Evolutionary conservation across 1,140 invertebrate species (phyloP).

Genomic region (Drosophila grimshawi): DNA sequence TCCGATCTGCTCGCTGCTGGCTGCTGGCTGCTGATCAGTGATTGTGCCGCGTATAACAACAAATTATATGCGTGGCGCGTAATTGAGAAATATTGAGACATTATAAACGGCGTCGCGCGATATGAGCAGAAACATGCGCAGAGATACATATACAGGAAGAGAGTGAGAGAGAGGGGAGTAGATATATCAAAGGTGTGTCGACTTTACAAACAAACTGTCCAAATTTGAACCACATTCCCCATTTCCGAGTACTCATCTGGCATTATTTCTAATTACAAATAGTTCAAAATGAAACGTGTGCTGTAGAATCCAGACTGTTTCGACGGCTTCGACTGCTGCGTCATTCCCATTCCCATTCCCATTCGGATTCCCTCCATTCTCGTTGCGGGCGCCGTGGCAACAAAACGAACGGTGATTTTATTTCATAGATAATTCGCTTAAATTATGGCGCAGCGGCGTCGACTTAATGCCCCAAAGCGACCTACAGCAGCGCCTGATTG

Average conservation of each 20-base stretch:
- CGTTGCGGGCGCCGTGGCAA: slow-evolving; percentile 46
- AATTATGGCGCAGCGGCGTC: slow-evolving; percentile 79
- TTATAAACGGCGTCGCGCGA: slow-evolving; percentile 43
- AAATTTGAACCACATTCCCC: slow-evolving; percentile 2
- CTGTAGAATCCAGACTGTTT: background rate
- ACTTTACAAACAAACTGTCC: slow-evolving; percentile 47
- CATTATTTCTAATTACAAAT: slow-evolving; percentile 73
- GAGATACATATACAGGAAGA: background rate
- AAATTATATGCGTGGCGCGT: slow-evolving; percentile 79
- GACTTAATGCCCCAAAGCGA: slow-evolving; percentile 73
- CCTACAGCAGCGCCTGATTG: slow-evolving; percentile 76
- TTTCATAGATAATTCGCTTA: slow-evolving; percentile 84
- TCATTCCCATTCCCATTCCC: slow-evolving; percentile 28
- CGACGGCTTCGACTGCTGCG: slow-evolving; percentile 11
- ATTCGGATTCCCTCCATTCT: slow-evolving; percentile 1
- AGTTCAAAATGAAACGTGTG: slow-evolving; percentile 48
- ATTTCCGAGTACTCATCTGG: slow-evolving; percentile 22
- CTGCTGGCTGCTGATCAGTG: slow-evolving; percentile 54
- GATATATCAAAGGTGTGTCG: slow-evolving; percentile 30
- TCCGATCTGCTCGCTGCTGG: slow-evolving; percentile 27
- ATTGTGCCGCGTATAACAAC: slow-evolving; percentile 66
- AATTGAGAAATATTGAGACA: slow-evolving; percentile 83
- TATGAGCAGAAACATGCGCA: background rate
- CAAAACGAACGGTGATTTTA: slow-evolving; percentile 74
- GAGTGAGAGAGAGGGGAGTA: background rate